These are phyloP conservation scores for Sebastes reedi DNA, from an alignment of 2,797 vertebrate genomes.

Conservation along the genomic window DNA sequence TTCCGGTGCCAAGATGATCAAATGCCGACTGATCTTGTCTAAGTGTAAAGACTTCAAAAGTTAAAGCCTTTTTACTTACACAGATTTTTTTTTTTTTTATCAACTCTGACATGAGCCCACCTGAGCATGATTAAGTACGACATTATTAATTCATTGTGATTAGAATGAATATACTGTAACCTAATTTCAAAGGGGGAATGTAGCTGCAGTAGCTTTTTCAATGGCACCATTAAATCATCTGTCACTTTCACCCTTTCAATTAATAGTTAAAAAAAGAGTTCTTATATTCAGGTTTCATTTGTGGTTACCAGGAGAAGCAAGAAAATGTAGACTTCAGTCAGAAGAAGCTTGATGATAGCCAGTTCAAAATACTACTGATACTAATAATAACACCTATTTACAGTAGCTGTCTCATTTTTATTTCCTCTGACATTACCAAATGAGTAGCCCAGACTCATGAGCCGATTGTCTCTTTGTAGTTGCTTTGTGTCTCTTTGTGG, in stretches of 20 bases:
- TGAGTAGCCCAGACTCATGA: background rate
- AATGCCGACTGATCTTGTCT: constrained; percentile 34
- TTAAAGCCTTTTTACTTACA: constrained; percentile 19
- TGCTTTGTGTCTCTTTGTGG: no score
- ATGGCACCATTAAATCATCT: background rate
- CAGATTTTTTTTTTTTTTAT: background rate
- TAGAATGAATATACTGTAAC: constrained; percentile 5
- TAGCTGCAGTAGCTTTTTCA: background rate
- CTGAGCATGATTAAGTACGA: constrained; percentile 1
- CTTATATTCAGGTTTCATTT: background rate
- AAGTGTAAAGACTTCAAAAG: constrained; percentile 9
- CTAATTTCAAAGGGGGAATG: background rate
- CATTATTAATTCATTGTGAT: constrained; percentile 19
- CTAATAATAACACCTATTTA: background rate
- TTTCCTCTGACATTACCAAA: background rate
- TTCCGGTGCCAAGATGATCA: constrained; percentile 44
- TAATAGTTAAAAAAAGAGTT: background rate
- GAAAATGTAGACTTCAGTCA: background rate
- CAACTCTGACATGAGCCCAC: constrained; percentile 21
- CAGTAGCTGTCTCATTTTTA: background rate
- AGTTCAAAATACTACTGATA: background rate
- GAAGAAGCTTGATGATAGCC: background rate
- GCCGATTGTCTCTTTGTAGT: no score
- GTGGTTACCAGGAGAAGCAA: background rate
- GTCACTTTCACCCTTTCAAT: background rate